phyloP scores from a whole-genome alignment of 2,888 invertebrate species.

The Tillus elongatus region DNA sequence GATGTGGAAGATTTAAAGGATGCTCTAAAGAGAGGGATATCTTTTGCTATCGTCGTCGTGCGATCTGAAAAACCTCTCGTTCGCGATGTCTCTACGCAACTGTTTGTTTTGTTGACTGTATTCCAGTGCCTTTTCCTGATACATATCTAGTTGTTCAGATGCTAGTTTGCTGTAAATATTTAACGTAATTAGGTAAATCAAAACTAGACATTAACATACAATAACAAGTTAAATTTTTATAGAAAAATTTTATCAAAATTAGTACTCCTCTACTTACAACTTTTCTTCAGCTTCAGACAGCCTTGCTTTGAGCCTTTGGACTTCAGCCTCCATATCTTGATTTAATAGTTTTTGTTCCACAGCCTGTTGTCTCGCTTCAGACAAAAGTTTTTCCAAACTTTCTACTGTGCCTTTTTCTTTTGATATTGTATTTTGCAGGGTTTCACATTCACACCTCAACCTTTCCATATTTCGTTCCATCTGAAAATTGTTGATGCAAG shows the following conservation, averaged over 20 bases:
- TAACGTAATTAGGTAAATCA: constrained; percentile 9
- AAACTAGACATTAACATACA: constrained; percentile 8
- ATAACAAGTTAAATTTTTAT: neutral
- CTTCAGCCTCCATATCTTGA: constrained; percentile 57
- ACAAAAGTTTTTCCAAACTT: constrained; percentile 49
- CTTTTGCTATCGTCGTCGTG: constrained; percentile 38
- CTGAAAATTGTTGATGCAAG: no score
- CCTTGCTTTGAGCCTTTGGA: constrained; percentile 49
- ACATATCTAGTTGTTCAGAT: constrained; percentile 42
- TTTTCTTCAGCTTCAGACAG: constrained; percentile 45
- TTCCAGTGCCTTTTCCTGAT: constrained; percentile 47
- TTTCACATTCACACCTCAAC: constrained; percentile 41
- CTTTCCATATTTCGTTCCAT: constrained; percentile 45
- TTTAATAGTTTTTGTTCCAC: constrained; percentile 53
- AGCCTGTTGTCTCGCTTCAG: constrained; percentile 50
- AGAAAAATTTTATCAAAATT: constrained; percentile 1
- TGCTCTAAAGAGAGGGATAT: no score
- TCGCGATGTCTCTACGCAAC: constrained; percentile 46
- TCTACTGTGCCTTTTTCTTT: constrained; percentile 45
- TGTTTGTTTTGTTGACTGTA: constrained; percentile 47
- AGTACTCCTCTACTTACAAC: constrained; percentile 40
- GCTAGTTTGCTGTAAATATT: constrained; percentile 9
- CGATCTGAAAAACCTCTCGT: constrained; percentile 45
- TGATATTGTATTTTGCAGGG: constrained; percentile 39
- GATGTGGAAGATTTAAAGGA: no score